A percentile compares a stretch with the other conserved stretches of the same genome.
Conservation (phyloP, 2,797 vertebrate genomes). For the Telmatherina bonti region DNA sequence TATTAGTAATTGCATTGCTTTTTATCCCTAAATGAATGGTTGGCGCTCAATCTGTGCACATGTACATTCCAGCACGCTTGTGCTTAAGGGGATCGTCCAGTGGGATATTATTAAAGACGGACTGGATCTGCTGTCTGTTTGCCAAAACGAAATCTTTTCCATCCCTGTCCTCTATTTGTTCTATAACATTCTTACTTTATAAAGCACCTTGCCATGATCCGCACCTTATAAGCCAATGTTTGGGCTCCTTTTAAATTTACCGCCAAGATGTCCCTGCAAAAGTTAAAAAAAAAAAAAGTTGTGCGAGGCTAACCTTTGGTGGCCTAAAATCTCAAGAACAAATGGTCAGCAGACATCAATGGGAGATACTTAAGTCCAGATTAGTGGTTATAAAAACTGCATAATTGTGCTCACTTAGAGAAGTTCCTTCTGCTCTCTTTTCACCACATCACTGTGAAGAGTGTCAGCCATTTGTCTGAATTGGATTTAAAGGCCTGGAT, state of each 20-base stretch:
- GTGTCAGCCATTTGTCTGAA: slow-evolving; percentile 24
- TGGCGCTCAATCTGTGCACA: slow-evolving; percentile 16
- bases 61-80: slow-evolving; percentile 40
- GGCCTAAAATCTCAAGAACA: slow-evolving; percentile 42
- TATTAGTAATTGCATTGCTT: slow-evolving; percentile 4
- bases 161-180: slow-evolving; percentile 49
- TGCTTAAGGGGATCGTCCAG: slow-evolving; percentile 39
- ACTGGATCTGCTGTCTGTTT: slow-evolving; percentile 57
- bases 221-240: slow-evolving; percentile 84
- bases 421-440: slow-evolving; percentile 35
- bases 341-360: slow-evolving; percentile 37
- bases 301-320: slow-evolving; percentile 37
- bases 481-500: slow-evolving; percentile 47
- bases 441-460: slow-evolving; percentile 13
- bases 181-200: slow-evolving; percentile 54
- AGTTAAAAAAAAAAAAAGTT: too few relatives aligned
- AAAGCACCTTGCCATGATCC: slow-evolving; percentile 69
- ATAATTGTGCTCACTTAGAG: slow-evolving; percentile 22
- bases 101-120: slow-evolving; percentile 62
- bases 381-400: slow-evolving; percentile 35
- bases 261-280: slow-evolving; percentile 61
- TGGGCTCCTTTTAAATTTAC: slow-evolving; percentile 72
- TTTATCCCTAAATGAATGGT: slow-evolving; percentile 27
- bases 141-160: slow-evolving; percentile 65
- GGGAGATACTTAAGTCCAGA: slow-evolving; percentile 34